phyloP scores from a whole-genome alignment of 2,113 vertebrate genomes.

The Atlantisia rogersi region DNA sequence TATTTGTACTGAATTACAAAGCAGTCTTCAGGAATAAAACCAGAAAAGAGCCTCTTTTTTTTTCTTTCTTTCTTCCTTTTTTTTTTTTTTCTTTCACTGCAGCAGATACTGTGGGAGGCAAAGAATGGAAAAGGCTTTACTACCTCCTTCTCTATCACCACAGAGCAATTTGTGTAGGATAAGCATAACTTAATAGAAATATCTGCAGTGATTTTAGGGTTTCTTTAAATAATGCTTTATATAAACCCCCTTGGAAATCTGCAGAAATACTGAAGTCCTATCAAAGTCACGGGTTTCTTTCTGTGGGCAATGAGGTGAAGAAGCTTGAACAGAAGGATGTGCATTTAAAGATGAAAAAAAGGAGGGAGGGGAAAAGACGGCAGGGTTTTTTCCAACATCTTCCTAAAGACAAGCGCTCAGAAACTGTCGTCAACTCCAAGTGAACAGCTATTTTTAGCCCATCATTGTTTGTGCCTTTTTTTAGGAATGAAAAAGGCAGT shows the following conservation, averaged over 20 bases:
- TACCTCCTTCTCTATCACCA: constrained; percentile 56
- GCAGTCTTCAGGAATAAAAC: constrained; percentile 65
- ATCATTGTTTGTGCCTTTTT: constrained; percentile 78
- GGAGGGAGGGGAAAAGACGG: constrained; percentile 23
- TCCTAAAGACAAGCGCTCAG: constrained; percentile 72
- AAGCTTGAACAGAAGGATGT: constrained; percentile 46
- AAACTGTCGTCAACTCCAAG: constrained; percentile 78
- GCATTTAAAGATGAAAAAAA: constrained; percentile 36
- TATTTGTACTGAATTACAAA: constrained; percentile 61
- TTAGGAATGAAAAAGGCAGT: constrained; percentile 71
- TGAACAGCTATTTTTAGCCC: constrained; percentile 78
- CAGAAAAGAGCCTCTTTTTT: constrained; percentile 3
- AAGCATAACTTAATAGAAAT: constrained; percentile 71
- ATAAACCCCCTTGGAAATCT: constrained; percentile 48
- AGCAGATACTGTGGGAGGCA: constrained; percentile 76
- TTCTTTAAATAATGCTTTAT: constrained; percentile 64
- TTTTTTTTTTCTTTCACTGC: constrained; percentile 28
- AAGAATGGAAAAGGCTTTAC: constrained; percentile 70
- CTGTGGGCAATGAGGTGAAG: constrained; percentile 67
- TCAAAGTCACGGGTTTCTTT: constrained; percentile 44
- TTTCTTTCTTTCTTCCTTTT: neutral
- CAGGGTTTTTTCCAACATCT: constrained; percentile 69
- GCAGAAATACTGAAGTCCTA: constrained; percentile 44
- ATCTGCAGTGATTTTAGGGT: constrained; percentile 77
- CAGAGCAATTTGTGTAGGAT: constrained; percentile 65